phyloP scores from a whole-genome alignment of 92 coral and sea anemone genomes.

The Epizoanthus rinbou region DNA sequence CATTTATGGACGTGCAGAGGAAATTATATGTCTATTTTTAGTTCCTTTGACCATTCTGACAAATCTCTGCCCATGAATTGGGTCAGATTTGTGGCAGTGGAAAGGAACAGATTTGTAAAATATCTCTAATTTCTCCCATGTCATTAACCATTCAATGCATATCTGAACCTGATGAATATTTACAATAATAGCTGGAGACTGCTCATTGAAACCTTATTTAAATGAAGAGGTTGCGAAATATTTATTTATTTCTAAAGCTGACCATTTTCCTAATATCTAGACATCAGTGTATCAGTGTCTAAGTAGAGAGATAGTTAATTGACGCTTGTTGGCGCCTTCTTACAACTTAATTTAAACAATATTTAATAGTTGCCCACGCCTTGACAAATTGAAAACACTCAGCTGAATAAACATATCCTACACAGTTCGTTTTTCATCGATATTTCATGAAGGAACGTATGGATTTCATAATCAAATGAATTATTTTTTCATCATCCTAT shows the following conservation, averaged over 20 bases:
- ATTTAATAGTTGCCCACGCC: slow-evolving; percentile 14
- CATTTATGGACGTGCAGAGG: slow-evolving; percentile 1
- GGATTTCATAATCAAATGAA: neutral
- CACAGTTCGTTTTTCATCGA: neutral
- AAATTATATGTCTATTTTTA: neutral
- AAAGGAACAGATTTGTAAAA: slow-evolving; percentile 4
- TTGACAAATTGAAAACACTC: neutral
- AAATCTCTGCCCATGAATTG: neutral
- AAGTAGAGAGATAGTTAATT: slow-evolving; percentile 21
- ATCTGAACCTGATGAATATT: neutral
- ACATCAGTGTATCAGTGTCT: slow-evolving; percentile 24
- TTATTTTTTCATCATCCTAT: neutral
- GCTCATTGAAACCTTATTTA: neutral
- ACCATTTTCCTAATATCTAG: slow-evolving; percentile 22
- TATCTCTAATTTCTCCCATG: neutral
- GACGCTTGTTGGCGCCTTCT: slow-evolving; percentile 5
- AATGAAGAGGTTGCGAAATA: slow-evolving; percentile 12
- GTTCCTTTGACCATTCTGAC: neutral
- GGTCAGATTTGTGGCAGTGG: neutral
- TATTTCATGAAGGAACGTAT: neutral
- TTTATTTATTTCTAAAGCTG: slow-evolving; percentile 33
- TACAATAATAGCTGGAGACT: neutral
- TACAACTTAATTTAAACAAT: slow-evolving; percentile 19
- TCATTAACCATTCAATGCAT: slow-evolving; percentile 21
- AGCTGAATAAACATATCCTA: slow-evolving; percentile 18